Base-by-base conservation (phyloP, 2,888 invertebrate genomes). In the Leptopilina drosophilae region DNA sequence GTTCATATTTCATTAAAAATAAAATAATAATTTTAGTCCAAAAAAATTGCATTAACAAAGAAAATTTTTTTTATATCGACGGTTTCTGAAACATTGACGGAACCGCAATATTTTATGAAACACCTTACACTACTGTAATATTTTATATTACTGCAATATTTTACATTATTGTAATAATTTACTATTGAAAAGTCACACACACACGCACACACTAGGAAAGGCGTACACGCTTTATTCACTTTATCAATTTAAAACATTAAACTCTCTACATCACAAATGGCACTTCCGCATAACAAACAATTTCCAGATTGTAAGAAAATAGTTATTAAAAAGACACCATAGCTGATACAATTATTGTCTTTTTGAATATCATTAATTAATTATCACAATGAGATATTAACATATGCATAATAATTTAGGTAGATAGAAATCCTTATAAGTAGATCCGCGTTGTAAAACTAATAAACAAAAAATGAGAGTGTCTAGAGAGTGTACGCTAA, bases 311-410 rank as follows among this genome's bases (percentile, higher is more conserved):
- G 6, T 73, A 56, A 56, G 33, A 26, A 56, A 56, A 73, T 73
- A 73, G 53, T 73, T 33, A 69, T 49, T 69, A 73, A 56, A 56
- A 33, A 56, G 33, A 73, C 73, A 73, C 73, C 33, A 73, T 73
- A 73, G 73, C 12, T 69, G 53, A 14, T 73, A 73, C 53, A 73
- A 56, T 73, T 73, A 64, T 64, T 64, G 53, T 80, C 83, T 42
- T 12, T 76, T 84, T 83, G 81, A 82, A 80, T 83, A 85, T 77
- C 83, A 78, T 78, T 85, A 82, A 86, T 80, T 82, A 83, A 85
- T 83, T 84, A 84, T 83, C 81, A 77, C 79, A 80, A 79, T 81
- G 80, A 77, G 80, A 81, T 81, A 83, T 84, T 82, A 73, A 77
- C 26, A n/a, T 66, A 62, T 67, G 6, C n/a, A 75, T 62, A 53